Percentiles rank a stretch among this genome's conserved stretches.
Evolutionary conservation across 2,797 vertebrate genomes (phyloP).

Genomic region (Pipistrellus nathusii): DNA sequence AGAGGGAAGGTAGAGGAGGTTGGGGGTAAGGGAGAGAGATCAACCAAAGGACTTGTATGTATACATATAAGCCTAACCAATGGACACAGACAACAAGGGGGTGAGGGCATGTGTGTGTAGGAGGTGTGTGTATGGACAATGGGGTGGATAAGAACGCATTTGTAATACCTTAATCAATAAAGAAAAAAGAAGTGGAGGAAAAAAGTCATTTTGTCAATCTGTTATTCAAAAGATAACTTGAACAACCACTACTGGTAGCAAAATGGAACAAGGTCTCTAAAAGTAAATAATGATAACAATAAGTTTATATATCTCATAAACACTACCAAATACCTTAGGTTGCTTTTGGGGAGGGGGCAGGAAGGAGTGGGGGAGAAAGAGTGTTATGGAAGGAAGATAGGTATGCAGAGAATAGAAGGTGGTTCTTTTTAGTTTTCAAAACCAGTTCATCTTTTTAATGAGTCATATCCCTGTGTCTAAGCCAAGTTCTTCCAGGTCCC

Average conservation of each 20-base stretch:
- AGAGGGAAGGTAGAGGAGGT: no score
- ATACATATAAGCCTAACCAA: no score
- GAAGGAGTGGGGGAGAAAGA: not conserved
- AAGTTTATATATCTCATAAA: conserved; percentile 7
- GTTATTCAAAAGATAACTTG: not conserved
- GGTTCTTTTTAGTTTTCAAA: conserved; percentile 82
- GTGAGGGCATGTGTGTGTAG: no score
- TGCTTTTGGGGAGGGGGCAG: not conserved
- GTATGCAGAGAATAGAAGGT: conserved; percentile 80
- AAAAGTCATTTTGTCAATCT: not conserved
- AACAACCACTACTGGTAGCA: not conserved
- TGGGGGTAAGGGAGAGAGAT: no score
- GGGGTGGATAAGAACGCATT: no score
- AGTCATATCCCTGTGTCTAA: conserved; percentile 71
- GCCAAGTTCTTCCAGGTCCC: conserved; percentile 77
- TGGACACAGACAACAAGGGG: no score
- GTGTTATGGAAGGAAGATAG: conserved; percentile 54
- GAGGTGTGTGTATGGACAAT: no score
- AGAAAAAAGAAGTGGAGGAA: no score
- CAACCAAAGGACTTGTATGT: no score
- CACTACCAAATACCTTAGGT: not conserved
- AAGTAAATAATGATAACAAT: not conserved
- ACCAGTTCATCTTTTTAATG: conserved; percentile 80
- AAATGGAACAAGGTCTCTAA: not conserved
- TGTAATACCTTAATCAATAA: no score